These are phyloP conservation scores for Diplolepis rosae DNA, from an alignment of 2,888 invertebrate genomes.

Conservation along the genomic window DNA sequence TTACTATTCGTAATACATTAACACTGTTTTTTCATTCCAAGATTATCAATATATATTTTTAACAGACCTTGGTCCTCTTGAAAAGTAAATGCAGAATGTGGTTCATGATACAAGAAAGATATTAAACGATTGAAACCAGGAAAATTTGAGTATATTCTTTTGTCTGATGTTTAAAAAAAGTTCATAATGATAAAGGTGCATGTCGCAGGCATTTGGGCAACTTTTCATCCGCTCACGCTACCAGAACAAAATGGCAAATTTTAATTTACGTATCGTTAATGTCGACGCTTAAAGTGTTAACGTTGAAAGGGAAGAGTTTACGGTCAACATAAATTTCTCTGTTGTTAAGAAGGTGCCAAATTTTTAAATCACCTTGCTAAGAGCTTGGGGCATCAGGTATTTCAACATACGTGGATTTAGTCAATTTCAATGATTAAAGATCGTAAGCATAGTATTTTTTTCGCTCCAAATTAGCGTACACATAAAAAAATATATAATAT, in stretches of 20 bases:
- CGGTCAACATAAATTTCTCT: slow-evolving; percentile 58
- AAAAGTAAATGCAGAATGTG: background rate
- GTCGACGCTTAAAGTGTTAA: slow-evolving; percentile 50
- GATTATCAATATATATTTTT: background rate
- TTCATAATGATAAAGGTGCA: background rate
- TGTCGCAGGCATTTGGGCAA: slow-evolving; percentile 40
- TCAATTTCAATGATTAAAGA: background rate
- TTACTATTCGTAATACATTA: background rate
- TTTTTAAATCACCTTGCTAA: slow-evolving; percentile 57
- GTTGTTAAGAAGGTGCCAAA: slow-evolving; percentile 64
- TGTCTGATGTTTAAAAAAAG: background rate
- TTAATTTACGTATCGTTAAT: slow-evolving; percentile 69
- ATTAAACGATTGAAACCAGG: background rate
- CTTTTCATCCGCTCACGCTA: slow-evolving; percentile 58
- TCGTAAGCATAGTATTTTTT: slow-evolving; percentile 1
- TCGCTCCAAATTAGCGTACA: background rate
- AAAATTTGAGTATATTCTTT: background rate
- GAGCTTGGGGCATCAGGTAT: slow-evolving; percentile 43
- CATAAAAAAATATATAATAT: background rate
- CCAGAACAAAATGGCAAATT: slow-evolving; percentile 58
- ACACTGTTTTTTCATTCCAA: background rate
- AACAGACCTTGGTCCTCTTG: background rate
- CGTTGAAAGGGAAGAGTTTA: slow-evolving; percentile 52
- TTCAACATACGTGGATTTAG: slow-evolving; percentile 30
- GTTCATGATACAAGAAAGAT: background rate